These are phyloP conservation scores for Sebastes ruberrimus DNA, from an alignment of 2,797 vertebrate genomes.

Conservation along the genomic window DNA sequence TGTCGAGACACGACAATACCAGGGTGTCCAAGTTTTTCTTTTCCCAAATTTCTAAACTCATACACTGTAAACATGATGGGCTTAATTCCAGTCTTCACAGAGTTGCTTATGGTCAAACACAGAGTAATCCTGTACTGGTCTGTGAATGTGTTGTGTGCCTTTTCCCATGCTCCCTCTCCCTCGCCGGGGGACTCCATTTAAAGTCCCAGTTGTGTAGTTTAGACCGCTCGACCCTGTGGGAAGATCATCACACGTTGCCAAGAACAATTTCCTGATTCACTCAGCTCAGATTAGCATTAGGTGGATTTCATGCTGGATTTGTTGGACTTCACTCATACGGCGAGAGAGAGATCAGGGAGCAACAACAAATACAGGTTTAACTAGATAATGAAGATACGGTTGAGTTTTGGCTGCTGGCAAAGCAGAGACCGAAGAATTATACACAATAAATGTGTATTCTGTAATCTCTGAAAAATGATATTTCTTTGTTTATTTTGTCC, in stretches of 20 bases:
- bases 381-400: too few relatives aligned
- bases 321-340: constrained; percentile 10
- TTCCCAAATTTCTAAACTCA: not conserved
- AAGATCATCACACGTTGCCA: constrained; percentile 51
- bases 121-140: constrained; percentile 20
- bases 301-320: constrained; percentile 53
- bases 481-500: too few relatives aligned
- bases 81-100: not conserved
- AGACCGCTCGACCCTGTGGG: constrained; percentile 44
- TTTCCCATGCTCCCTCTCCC: constrained; percentile 70
- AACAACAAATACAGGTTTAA: too few relatives aligned
- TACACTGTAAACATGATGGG: not conserved
- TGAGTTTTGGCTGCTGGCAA: too few relatives aligned
- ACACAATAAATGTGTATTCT: too few relatives aligned
- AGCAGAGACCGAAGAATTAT: too few relatives aligned
- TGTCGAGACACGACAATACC: not conserved
- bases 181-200: constrained; percentile 28
- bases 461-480: too few relatives aligned
- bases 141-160: constrained; percentile 43
- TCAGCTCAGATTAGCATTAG: constrained; percentile 45
- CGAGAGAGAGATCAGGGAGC: not conserved
- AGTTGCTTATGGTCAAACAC: constrained; percentile 24
- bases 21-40: not conserved
- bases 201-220: constrained; percentile 51
- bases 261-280: constrained; percentile 68